Evolutionary conservation across 1,140 invertebrate genomes (phyloP).

Genomic region (Nymphalis io): DNA sequence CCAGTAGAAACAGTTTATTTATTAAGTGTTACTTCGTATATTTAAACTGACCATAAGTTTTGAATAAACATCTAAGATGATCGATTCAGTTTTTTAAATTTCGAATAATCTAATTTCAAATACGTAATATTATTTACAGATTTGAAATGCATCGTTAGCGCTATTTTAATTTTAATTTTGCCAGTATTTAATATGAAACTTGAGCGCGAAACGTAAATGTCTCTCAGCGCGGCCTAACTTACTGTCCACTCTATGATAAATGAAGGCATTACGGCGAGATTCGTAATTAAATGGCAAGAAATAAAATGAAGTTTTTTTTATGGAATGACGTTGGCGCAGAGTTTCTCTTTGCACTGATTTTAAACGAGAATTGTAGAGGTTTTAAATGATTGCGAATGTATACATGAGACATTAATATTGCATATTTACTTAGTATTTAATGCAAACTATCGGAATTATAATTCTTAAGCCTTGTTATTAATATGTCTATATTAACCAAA

Average conservation of each 20-base stretch:
- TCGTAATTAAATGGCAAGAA: slow-evolving; percentile 9
- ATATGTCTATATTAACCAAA: too few relatives aligned
- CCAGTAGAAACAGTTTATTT: too few relatives aligned
- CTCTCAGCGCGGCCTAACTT: slow-evolving; percentile 5
- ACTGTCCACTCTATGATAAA: slow-evolving; percentile 15
- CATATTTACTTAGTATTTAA: too few relatives aligned
- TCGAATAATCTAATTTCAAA: background rate
- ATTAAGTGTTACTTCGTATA: too few relatives aligned
- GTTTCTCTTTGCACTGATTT: slow-evolving; percentile 1
- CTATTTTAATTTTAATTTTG: background rate
- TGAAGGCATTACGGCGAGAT: slow-evolving; percentile 8
- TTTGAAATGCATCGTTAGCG: background rate
- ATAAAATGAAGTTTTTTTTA: slow-evolving; percentile 1
- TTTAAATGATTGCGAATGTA: background rate
- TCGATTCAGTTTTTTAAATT: too few relatives aligned
- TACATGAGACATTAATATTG: too few relatives aligned
- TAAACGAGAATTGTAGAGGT: background rate
- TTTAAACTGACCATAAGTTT: too few relatives aligned
- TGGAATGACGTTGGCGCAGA: background rate
- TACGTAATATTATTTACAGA: background rate
- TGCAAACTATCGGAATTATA: too few relatives aligned
- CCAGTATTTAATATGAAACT: slow-evolving; percentile 7
- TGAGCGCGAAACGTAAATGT: background rate
- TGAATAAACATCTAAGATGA: too few relatives aligned
- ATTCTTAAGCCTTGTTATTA: too few relatives aligned